Percentiles rank a stretch among this genome's conserved stretches.
These are phyloP conservation scores for Metaphire vulgaris DNA, from an alignment of 1,140 invertebrate genomes.

Conservation along the genomic window DNA sequence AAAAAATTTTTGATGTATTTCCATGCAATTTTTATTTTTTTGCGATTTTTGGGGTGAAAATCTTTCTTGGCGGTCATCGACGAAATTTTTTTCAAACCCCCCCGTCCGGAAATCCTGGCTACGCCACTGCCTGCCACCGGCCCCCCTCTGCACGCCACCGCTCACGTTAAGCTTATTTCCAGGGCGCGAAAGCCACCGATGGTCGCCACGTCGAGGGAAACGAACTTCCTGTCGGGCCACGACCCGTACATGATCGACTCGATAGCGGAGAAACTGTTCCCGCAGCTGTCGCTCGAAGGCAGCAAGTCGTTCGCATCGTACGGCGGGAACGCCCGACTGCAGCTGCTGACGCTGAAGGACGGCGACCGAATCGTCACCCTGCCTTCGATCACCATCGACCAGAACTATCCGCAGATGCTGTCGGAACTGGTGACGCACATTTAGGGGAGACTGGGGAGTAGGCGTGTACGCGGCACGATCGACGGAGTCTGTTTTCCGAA, in stretches of 20 bases:
- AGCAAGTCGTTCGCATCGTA: conserved; percentile 30
- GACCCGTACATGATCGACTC: conserved; percentile 55
- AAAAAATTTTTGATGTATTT: too few relatives aligned
- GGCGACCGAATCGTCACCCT: conserved; percentile 52
- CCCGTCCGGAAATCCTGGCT: too few relatives aligned
- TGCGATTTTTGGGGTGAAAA: too few relatives aligned
- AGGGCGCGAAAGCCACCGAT: background rate
- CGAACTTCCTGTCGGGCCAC: conserved; percentile 46
- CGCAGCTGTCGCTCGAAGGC: conserved; percentile 47
- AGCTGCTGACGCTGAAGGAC: conserved; percentile 50
- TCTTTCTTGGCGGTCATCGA: too few relatives aligned
- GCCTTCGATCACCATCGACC: conserved; percentile 54
- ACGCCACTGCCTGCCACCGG: too few relatives aligned
- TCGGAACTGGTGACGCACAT: conserved; percentile 54
- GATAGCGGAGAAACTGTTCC: conserved; percentile 52
- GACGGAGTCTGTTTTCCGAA: too few relatives aligned
- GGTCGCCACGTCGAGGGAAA: conserved; percentile 8
- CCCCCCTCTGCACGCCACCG: too few relatives aligned
- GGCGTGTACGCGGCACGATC: too few relatives aligned
- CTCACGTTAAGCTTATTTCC: too few relatives aligned
- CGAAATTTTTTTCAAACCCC: too few relatives aligned
- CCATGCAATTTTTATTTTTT: too few relatives aligned
- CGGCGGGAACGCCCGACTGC: conserved; percentile 32
- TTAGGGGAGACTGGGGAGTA: conserved; percentile 23
- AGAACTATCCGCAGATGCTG: conserved; percentile 55